A percentile compares a stretch with the other conserved stretches of the same genome.
These are phyloP conservation scores for Pangasianodon gigas DNA, from an alignment of 2,113 vertebrate species.

Conservation along the genomic window DNA sequence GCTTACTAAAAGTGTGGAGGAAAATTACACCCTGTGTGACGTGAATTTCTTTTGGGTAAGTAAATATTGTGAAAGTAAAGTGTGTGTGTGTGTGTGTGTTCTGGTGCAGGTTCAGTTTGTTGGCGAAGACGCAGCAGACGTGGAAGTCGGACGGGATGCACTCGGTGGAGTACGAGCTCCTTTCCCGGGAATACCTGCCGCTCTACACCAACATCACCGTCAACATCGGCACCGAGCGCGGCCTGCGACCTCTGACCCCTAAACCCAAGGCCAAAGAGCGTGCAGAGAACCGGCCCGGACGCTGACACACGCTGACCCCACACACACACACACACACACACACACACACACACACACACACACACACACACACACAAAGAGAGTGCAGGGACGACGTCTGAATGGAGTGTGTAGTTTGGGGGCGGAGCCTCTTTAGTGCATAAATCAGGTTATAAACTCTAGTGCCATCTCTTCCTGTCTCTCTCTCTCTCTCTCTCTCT, in stretches of 20 bases:
- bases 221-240: conserved; percentile 70
- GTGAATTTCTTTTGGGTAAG: neutral
- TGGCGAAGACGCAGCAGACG: conserved; percentile 72
- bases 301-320: neutral
- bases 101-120: conserved; percentile 75
- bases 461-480: neutral
- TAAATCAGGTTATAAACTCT: conserved; percentile 28
- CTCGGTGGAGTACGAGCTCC: conserved; percentile 68
- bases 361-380: neutral
- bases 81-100: neutral
- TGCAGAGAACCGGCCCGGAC: neutral
- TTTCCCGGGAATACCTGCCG: conserved; percentile 70
- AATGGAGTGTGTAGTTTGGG: neutral
- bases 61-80: neutral
- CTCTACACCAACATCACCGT: conserved; percentile 84
- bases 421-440: conserved; percentile 21
- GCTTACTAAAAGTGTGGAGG: neutral
- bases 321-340: neutral
- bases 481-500: neutral
- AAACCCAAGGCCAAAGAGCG: no score
- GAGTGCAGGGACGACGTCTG: neutral
- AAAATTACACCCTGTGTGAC: neutral
- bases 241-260: conserved; percentile 43
- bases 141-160: conserved; percentile 78
- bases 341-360: neutral